Base-by-base conservation (phyloP, 1,140 invertebrate species). In the Argopecten irradians region DNA sequence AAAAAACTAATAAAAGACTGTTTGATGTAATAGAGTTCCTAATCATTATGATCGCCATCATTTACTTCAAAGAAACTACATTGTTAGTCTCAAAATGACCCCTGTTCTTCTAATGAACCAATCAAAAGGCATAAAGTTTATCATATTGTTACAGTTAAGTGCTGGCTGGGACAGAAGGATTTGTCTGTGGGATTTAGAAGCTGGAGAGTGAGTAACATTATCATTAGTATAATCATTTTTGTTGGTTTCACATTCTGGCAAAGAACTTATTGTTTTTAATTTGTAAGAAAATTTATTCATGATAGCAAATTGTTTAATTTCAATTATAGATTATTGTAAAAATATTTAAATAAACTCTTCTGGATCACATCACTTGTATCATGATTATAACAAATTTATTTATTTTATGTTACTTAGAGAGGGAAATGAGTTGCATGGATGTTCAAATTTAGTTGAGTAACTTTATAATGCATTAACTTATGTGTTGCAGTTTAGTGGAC, bases 161-260 rank as follows among this genome's bases (percentile, higher is more conserved):
- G 95, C 92, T 71, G 95, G 95, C 0, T 96, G 95, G 95, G 95
- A 96, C 89, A 90, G 94, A 86, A 92, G 94, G 90, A 93, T 96
- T n/a, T 95, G 95, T 87, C 92, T 96, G 22, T 96, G 95, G 95
- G 93, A 96, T 89, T 86, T 96, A 82, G 94, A 95, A 84, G 92
- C 91, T 35, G 94, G 93, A 87, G 87, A 89, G 95, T 95, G 90
- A 93, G 93, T 94, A 22, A 32, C 1, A 19, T 35, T 33, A 83
- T 84, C 28, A 55, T 16, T 43, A 39, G 16, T 28, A 19, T 88
- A 16, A 35, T 34, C 11, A 84, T 28, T 41, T 16, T 39, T 13
- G 11, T 85, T 85, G 33, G 33, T 34, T 3, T 28, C 16, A 39
- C 19, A 34, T 85, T 33, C 9, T 35, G 19, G 33, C 36, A 34